Conservation (phyloP, 2,888 invertebrate genomes). For the Caenorhabditis afra region DNA sequence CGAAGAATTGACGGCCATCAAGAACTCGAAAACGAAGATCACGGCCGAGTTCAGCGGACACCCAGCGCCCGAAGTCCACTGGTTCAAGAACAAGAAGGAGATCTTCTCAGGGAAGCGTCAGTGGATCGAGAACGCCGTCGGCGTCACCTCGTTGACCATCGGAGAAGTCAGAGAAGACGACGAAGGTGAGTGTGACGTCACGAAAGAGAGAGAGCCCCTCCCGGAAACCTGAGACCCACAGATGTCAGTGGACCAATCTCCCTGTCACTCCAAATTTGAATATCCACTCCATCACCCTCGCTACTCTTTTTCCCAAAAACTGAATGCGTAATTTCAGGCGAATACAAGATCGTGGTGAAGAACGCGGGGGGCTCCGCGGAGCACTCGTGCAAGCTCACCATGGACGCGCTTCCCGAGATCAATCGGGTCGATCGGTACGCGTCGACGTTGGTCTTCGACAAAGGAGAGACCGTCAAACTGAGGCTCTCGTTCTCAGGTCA, state of each 20-base stretch:
- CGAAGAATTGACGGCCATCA: constrained; percentile 84
- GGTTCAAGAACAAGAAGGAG: constrained; percentile 82
- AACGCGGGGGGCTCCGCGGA: constrained; percentile 57
- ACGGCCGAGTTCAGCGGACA: constrained; percentile 88
- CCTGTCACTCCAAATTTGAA: constrained; percentile 49
- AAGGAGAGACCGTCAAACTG: constrained; percentile 73
- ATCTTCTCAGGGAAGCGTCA: constrained; percentile 73
- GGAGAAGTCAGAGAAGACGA: constrained; percentile 75
- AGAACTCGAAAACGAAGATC: constrained; percentile 86
- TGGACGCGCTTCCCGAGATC: constrained; percentile 72
- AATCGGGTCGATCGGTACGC: constrained; percentile 71
- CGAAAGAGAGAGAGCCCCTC: neutral
- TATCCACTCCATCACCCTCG: neutral
- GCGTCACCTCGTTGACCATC: constrained; percentile 63
- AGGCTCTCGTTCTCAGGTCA: constrained; percentile 71
- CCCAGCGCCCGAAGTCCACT: constrained; percentile 87
- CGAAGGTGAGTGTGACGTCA: constrained; percentile 66
- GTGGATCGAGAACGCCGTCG: constrained; percentile 69
- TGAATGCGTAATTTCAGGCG: constrained; percentile 28
- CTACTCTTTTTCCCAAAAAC: neutral
- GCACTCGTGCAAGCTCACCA: constrained; percentile 65
- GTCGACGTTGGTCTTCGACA: constrained; percentile 70
- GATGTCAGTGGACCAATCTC: constrained; percentile 2
- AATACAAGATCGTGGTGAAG: constrained; percentile 60
- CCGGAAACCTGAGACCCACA: constrained; percentile 43